Evolutionary conservation across 1,140 invertebrate species (phyloP), one percentile per base, ranked within the genome.

Genomic region (Eufriesea mexicana): DNA sequence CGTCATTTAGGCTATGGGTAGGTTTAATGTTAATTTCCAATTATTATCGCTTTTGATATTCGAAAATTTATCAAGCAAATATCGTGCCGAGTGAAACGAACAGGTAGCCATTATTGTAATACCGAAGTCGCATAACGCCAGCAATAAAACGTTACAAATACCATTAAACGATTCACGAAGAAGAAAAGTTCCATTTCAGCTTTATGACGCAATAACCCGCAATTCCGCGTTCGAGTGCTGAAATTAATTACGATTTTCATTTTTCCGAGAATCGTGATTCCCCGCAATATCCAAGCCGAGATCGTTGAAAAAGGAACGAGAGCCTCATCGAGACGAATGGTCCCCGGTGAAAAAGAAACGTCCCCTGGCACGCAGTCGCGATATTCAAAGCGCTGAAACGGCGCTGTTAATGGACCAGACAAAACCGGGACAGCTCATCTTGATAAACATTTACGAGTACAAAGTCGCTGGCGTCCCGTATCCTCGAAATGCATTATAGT

Each of bases 401-500:
- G 54, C 18, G 42, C 55, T 73, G 45, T 51, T 79, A 79, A 79
- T 62, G 47, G 78, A 8, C 14, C 54, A 42, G 25, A 49, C 49
- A 64, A 81, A 81, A 66, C 42, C 49, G 25, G 42, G 42, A 66
- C 61, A 81, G 25, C 72, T 23, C 35, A 75, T 66, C 72, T 72
- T 75, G 79, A 81, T 81, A 81, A 81, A 81, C 79, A 75, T 81
- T 81, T 75, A 81, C 59, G 79, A 81, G 59, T 49, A 75, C 49
- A 66, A 75, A 75, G 72, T 64, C 72, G 18, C 51, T 75, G 57
- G 47, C n/a, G 35, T 54, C 12, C 25, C n/a, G 28, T 66, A 81
- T 42, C 49, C 35, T 47, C 49, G 51, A 64, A 47, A 81, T 75
- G 51, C 79, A 75, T 75, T 81, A 81, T 81, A 67, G 79, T 67